phyloP scores from a whole-genome alignment of 2,113 vertebrate species.

The Heterocephalus glaber region DNA sequence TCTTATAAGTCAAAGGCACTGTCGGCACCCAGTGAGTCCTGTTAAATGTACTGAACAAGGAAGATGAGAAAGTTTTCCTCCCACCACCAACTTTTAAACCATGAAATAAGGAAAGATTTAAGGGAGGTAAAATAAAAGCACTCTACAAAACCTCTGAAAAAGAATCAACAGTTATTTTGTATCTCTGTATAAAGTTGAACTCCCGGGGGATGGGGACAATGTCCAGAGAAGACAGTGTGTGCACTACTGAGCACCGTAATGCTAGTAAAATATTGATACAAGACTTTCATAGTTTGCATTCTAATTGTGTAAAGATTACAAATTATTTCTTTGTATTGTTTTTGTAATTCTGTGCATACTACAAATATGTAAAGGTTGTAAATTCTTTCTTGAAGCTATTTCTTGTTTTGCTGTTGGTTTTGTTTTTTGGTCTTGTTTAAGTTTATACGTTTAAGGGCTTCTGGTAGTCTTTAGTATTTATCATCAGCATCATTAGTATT shows the following conservation, averaged over 20 bases:
- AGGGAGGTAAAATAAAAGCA: constrained; percentile 5
- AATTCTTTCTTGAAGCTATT: not conserved
- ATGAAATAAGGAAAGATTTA: not conserved
- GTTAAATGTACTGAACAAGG: not conserved
- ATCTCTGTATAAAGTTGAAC: not conserved
- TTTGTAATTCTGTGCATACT: not conserved
- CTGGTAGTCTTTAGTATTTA: not conserved
- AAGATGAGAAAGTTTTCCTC: not conserved
- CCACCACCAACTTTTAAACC: not conserved
- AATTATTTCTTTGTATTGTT: not conserved
- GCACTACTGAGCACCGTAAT: not conserved
- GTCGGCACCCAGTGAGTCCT: not conserved
- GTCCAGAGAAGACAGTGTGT: not conserved
- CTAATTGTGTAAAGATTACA: not conserved
- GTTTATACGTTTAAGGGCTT: not conserved
- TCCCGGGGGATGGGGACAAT: not conserved
- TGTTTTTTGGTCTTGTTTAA: not conserved
- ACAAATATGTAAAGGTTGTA: not conserved
- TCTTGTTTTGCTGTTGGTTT: not conserved
- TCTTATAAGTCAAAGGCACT: not conserved
- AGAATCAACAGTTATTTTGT: not conserved
- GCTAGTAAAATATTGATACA: constrained; percentile 44
- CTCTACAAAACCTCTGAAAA: constrained; percentile 20
- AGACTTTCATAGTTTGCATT: not conserved
- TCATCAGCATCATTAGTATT: not conserved